A percentile compares a stretch with the other conserved stretches of the same genome.
These are phyloP conservation scores for Sinella curviseta DNA, from an alignment of 1,140 invertebrate species.

Conservation along the genomic window DNA sequence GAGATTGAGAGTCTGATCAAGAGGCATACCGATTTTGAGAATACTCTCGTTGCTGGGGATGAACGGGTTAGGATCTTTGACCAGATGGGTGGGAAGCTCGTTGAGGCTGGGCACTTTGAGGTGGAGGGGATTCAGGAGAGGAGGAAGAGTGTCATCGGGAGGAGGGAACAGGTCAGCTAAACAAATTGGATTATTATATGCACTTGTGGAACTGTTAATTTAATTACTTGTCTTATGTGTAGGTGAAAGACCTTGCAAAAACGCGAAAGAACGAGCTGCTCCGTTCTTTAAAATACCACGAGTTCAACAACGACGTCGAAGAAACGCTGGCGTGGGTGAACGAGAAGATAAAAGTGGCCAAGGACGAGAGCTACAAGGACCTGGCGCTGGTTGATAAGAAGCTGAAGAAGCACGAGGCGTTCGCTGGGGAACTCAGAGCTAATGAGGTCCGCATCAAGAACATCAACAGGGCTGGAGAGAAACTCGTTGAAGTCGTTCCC, in stretches of 20 bases:
- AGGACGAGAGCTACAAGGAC: conserved; percentile 90
- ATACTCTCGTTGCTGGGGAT: conserved; percentile 88
- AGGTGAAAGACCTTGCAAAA: conserved; percentile 73
- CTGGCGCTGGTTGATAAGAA: conserved; percentile 88
- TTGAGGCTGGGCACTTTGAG: conserved; percentile 82
- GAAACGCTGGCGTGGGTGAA: conserved; percentile 85
- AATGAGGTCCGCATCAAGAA: conserved; percentile 84
- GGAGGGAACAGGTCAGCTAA: conserved; percentile 59
- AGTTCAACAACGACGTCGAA: conserved; percentile 85
- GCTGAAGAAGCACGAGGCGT: conserved; percentile 95
- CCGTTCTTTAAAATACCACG: conserved; percentile 76
- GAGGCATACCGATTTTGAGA: conserved; percentile 91
- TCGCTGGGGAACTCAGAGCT: conserved; percentile 88
- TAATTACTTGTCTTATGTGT: not conserved
- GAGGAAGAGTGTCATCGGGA: conserved; percentile 71
- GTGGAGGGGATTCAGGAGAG: conserved; percentile 73
- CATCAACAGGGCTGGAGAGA: conserved; percentile 76
- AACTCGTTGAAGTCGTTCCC: conserved; percentile 68
- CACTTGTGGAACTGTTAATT: not conserved
- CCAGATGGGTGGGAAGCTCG: conserved; percentile 81
- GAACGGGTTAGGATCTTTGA: conserved; percentile 83
- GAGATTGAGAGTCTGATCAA: conserved; percentile 92
- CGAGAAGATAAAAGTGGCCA: conserved; percentile 87
- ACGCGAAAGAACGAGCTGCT: conserved; percentile 70
- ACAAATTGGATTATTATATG: not conserved